phyloP scores from a whole-genome alignment of 2,113 vertebrate species.

The Boulengeromyrus knoepffleri region DNA sequence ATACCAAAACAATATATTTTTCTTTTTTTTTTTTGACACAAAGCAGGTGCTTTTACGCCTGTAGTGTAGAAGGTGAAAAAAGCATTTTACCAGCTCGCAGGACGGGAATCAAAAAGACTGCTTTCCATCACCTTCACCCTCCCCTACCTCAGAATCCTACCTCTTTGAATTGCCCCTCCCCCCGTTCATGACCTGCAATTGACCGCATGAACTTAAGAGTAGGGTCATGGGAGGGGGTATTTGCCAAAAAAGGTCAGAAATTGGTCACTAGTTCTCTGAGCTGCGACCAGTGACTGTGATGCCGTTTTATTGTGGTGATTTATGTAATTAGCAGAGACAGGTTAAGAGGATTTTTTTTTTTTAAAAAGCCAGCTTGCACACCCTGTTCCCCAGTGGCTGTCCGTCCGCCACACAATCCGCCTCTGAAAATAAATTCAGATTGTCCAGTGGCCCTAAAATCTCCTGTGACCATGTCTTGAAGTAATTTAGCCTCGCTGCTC shows the following conservation, averaged over 20 bases:
- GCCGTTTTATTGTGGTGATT: conserved; percentile 83
- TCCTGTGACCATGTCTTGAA: conserved; percentile 69
- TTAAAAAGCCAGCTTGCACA: conserved; percentile 41
- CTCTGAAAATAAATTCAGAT: conserved; percentile 77
- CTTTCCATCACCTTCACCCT: conserved; percentile 36
- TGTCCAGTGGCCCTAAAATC: conserved; percentile 62
- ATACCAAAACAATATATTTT: background rate
- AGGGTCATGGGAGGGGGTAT: conserved; percentile 76
- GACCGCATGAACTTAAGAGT: conserved; percentile 85
- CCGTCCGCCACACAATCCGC: conserved; percentile 54
- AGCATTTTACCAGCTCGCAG: conserved; percentile 54
- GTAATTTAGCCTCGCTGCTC: conserved; percentile 65
- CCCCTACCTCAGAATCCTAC: conserved; percentile 20
- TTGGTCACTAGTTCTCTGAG: conserved; percentile 73
- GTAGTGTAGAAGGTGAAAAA: background rate
- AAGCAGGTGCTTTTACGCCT: conserved; percentile 5
- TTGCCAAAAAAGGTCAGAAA: conserved; percentile 82
- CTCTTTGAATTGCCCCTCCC: conserved; percentile 30
- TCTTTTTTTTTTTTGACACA: background rate
- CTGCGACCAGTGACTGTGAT: conserved; percentile 63
- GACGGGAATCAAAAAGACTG: conserved; percentile 61
- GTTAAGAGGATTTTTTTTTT: conserved; percentile 59
- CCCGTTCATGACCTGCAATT: conserved; percentile 80
- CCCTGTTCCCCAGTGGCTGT: conserved; percentile 34
- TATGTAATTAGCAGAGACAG: conserved; percentile 81